phyloP scores from a whole-genome alignment of 2,113 vertebrate species.

The Colaptes auratus region DNA sequence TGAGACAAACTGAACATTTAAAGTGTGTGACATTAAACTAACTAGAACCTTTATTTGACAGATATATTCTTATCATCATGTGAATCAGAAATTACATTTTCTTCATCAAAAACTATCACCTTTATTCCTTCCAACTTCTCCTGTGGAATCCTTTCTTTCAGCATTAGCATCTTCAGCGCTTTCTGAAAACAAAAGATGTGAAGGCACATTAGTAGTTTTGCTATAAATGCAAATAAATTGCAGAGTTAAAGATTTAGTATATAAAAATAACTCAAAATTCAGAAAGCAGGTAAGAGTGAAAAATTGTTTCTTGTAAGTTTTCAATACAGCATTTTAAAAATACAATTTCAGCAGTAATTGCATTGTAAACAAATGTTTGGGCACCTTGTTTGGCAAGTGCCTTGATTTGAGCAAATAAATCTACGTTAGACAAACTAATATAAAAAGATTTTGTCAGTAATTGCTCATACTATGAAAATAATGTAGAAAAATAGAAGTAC shows the following conservation, averaged over 20 bases:
- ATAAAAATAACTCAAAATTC: neutral
- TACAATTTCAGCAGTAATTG: neutral
- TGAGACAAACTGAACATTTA: neutral
- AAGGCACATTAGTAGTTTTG: neutral
- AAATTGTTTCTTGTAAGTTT: neutral
- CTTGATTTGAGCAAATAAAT: neutral
- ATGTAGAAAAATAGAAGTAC: neutral
- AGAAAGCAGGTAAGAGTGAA: neutral
- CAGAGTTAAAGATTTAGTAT: neutral
- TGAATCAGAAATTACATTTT: neutral
- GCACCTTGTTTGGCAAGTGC: neutral
- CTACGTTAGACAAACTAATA: neutral
- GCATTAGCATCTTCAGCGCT: neutral
- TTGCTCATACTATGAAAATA: neutral
- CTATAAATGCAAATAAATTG: neutral
- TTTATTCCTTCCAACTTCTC: neutral
- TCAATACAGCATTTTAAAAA: neutral
- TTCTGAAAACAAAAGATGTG: neutral
- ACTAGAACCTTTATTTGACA: conserved; percentile 37
- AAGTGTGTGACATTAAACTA: conserved; percentile 15
- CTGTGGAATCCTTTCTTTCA: neutral
- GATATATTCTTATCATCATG: neutral
- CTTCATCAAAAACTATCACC: conserved; percentile 46
- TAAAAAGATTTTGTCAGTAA: neutral
- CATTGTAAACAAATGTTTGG: neutral